phyloP scores from a whole-genome alignment of 2,888 invertebrate species.

The Brenthis hecate region DNA sequence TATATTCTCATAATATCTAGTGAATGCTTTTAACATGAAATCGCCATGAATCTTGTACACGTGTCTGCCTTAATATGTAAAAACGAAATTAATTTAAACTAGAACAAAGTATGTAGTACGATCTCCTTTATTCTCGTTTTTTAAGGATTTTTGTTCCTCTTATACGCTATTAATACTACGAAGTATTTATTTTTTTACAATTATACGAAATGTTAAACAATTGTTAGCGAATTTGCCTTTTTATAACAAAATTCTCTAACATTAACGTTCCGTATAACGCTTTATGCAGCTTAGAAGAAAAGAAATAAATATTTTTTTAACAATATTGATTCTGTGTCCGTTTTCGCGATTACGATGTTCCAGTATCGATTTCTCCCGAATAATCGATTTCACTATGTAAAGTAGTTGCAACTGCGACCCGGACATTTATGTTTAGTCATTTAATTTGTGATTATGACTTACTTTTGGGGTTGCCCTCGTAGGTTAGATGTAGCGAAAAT shows the following conservation, averaged over 20 bases:
- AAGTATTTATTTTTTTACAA: slow-evolving; percentile 30
- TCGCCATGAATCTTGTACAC: neutral
- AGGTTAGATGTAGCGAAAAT: slow-evolving; percentile 1
- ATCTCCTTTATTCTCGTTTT: slow-evolving; percentile 24
- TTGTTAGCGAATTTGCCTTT: slow-evolving; percentile 13
- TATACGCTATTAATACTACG: slow-evolving; percentile 14
- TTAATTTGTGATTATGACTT: neutral
- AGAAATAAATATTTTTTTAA: slow-evolving; percentile 28
- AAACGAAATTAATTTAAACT: slow-evolving; percentile 19
- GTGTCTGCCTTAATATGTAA: slow-evolving; percentile 11
- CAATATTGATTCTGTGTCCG: slow-evolving; percentile 21
- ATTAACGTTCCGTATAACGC: slow-evolving; percentile 28
- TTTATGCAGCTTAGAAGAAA: slow-evolving; percentile 19
- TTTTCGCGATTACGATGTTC: slow-evolving; percentile 17
- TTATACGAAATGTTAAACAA: slow-evolving; percentile 12
- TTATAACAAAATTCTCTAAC: slow-evolving; percentile 22
- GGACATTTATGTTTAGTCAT: slow-evolving; percentile 5
- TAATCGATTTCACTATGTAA: slow-evolving; percentile 12
- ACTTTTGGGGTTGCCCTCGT: neutral
- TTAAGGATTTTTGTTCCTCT: slow-evolving; percentile 21
- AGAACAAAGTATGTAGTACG: slow-evolving; percentile 16
- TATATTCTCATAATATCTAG: no score
- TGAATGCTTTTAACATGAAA: no score
- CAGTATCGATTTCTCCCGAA: slow-evolving; percentile 15
- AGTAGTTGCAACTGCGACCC: slow-evolving; percentile 4